These are phyloP conservation scores for Emydocephalus ijimae DNA, from an alignment of 2,113 vertebrate species.

Conservation along the genomic window DNA sequence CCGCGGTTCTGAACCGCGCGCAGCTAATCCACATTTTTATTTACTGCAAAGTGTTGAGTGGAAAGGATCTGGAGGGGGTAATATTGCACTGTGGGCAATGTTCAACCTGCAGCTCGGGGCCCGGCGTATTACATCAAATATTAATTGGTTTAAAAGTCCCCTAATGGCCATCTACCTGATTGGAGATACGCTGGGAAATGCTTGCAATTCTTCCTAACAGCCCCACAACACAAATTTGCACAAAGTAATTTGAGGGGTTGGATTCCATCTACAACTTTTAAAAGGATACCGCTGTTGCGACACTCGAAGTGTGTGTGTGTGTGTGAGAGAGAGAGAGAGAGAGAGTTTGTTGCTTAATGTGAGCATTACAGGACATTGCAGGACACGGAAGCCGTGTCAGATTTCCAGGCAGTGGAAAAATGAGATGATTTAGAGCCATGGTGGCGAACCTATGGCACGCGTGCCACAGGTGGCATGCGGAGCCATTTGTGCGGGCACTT, in stretches of 20 bases:
- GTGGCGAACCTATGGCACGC: too few relatives aligned
- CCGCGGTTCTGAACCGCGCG: background rate
- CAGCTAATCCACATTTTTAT: slow-evolving; percentile 53
- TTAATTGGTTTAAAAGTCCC: slow-evolving; percentile 68
- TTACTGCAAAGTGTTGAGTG: slow-evolving; percentile 52
- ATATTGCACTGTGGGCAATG: slow-evolving; percentile 50
- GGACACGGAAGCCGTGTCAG: background rate
- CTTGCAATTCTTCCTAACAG: slow-evolving; percentile 56
- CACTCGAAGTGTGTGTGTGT: slow-evolving; percentile 32
- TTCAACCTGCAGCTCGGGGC: slow-evolving; percentile 56
- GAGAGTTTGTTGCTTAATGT: slow-evolving; percentile 39
- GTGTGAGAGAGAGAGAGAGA: too few relatives aligned
- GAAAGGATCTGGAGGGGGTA: slow-evolving; percentile 44
- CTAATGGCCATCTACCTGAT: slow-evolving; percentile 56
- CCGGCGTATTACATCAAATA: slow-evolving; percentile 58
- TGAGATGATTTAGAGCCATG: too few relatives aligned
- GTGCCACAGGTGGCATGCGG: too few relatives aligned
- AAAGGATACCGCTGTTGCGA: slow-evolving; percentile 42
- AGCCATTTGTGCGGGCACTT: too few relatives aligned
- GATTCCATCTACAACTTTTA: slow-evolving; percentile 19
- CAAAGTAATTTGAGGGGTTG: slow-evolving; percentile 45
- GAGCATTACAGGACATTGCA: slow-evolving; percentile 46
- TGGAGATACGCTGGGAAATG: slow-evolving; percentile 51
- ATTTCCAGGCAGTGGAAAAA: background rate
- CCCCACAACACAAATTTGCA: slow-evolving; percentile 56